Base-by-base conservation (phyloP, 2,113 vertebrate genomes). In the Ceratotherium simum region DNA sequence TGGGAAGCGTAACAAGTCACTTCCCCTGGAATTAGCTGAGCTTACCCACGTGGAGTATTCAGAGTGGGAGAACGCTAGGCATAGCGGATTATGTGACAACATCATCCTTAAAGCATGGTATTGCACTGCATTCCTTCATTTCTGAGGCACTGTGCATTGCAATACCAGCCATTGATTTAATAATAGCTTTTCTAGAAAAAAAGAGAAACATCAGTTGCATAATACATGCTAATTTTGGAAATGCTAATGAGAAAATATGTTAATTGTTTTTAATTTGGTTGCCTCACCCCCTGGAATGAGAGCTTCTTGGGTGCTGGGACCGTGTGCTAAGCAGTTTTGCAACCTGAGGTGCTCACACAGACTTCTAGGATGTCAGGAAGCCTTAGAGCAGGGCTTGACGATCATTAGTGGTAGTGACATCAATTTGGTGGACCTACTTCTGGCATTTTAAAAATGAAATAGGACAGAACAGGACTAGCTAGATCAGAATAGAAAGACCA, bases 31-130 rank as follows among this genome's bases (percentile, higher is more conserved):
- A 62, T 16, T 25, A 62, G 20, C 8, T 31, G n/a, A 62, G 11
- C 46, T 33, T n/a, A 42, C 39, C 25, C 33, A 8, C 0, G 0
- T 6, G 12, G 11, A 12, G 1, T 6, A 27, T 18, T 46, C 10
- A 58, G 23, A 78, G 16, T 3, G 62, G 3, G 33, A n/a, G 23
- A 51, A 13, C 48, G 27, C 31, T 6, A 65, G 64, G 58, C 56
- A 12, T 8, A 27, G 17, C 27, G 6, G 3, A 8, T 18, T 79
- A 25, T 1, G 25, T 56, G 46, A 51, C 1, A 11, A 10, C 33
- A 3, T 10, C 18, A 56, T 5, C 27, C 36, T 67, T 46, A 62
- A 65, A 93, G 13, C 18, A 36, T 8, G 33, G 0, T 27, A 8
- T 20, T 60, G 48, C 29, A 8, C 25, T 16, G 5, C 1, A 8